Evolutionary conservation across 2,888 invertebrate species (phyloP).

Genomic region (Lasius platythorax): DNA sequence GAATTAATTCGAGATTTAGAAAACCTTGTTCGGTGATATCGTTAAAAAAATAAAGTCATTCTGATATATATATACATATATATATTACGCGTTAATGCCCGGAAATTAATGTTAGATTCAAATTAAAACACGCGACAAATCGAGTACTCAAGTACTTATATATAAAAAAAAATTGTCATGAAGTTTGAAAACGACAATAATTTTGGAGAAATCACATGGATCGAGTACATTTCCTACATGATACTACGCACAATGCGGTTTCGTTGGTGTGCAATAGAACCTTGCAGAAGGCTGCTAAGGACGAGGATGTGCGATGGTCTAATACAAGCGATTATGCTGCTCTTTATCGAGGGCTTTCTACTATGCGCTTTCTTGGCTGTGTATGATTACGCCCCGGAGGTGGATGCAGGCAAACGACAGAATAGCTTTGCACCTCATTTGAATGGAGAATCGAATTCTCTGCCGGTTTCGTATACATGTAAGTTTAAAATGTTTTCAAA

Average conservation of each 20-base stretch:
- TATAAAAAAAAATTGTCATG: not conserved
- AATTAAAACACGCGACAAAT: not conserved
- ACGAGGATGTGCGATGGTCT: conserved; percentile 32
- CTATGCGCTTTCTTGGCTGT: conserved; percentile 84
- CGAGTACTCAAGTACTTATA: not conserved
- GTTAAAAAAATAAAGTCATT: no score
- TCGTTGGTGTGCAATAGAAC: not conserved
- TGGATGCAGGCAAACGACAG: conserved; percentile 84
- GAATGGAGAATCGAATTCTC: conserved; percentile 79
- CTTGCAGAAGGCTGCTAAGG: no score
- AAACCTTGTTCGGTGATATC: no score
- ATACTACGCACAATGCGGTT: not conserved
- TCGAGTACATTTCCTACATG: not conserved
- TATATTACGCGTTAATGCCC: no score
- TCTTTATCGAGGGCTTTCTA: conserved; percentile 84
- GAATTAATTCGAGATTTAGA: no score
- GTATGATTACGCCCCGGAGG: conserved; percentile 85
- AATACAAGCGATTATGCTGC: conserved; percentile 78
- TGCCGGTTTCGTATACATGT: conserved; percentile 80
- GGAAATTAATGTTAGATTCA: not conserved
- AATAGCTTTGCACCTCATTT: conserved; percentile 84
- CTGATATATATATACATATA: no score
- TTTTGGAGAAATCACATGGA: not conserved
- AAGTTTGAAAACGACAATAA: not conserved
- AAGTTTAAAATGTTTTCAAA: conserved; percentile 69